Percentiles rank a stretch among this genome's conserved stretches.
phyloP scores from a whole-genome alignment of 2,888 invertebrate genomes.

The Amblyteles armatorius region DNA sequence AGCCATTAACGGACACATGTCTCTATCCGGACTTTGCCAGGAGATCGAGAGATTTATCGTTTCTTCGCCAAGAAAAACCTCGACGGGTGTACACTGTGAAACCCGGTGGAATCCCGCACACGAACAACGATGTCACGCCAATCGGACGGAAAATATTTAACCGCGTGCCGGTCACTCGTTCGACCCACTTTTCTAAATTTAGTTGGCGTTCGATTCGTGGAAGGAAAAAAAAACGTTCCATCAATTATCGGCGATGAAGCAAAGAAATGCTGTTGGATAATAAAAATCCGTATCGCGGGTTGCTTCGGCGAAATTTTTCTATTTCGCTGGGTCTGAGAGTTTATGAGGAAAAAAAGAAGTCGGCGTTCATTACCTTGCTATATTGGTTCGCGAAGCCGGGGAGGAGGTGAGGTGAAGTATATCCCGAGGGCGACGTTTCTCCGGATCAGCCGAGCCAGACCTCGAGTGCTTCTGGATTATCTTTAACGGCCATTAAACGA shows the following conservation, averaged over 20 bases:
- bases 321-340: slow-evolving; percentile 28
- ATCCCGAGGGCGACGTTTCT: slow-evolving; percentile 61
- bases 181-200: background rate
- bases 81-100: slow-evolving; percentile 25
- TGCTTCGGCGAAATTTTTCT: slow-evolving; percentile 9
- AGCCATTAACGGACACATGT: slow-evolving; percentile 84
- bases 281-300: background rate
- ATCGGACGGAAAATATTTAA: slow-evolving; percentile 15
- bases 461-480: slow-evolving; percentile 72
- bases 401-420: slow-evolving; percentile 41
- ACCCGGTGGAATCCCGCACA: background rate
- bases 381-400: slow-evolving; percentile 39
- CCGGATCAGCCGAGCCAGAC: slow-evolving; percentile 53
- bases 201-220: background rate
- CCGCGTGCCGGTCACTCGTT: background rate
- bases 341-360: slow-evolving; percentile 41
- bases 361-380: slow-evolving; percentile 53
- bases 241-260: too few relatives aligned
- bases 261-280: background rate
- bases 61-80: slow-evolving; percentile 70
- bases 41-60: slow-evolving; percentile 76
- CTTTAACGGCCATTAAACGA: slow-evolving; percentile 75
- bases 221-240: background rate
- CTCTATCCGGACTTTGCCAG: slow-evolving; percentile 80
- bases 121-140: background rate